Base-by-base conservation (phyloP, 1,140 invertebrate genomes). In the Eumeta japonica region DNA sequence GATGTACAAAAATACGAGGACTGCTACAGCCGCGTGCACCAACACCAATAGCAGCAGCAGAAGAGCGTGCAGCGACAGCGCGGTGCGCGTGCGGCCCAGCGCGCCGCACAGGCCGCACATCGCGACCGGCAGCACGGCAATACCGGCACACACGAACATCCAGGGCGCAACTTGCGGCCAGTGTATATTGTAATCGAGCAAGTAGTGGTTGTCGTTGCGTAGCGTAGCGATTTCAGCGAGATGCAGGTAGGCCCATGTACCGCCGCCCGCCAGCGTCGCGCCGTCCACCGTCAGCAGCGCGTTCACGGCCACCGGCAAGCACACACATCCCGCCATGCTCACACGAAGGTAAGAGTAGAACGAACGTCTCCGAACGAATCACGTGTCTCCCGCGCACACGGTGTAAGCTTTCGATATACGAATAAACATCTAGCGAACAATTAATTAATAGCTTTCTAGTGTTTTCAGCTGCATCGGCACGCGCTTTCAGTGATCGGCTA, bases 191-290 rank as follows among this genome's bases (percentile, higher is more conserved):
- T 30, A 30, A 13, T 30, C 28, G 5, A 30, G 28, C 28, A 13
- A 5, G 12, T 30, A 30, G 12, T 30, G 28, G 7, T 10, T 10
- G 5, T 4, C 12, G 12, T 30, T 30, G 7, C 28, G 56, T 33
- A 74, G 35, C 1, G 51, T 41, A 33, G 71, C 66, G 28, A 74
- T 66, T 45, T 74, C 66, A 3, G 57, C 49, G 0, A 74, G 41
- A 16, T 74, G 70, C 41, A 71, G 63, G 45, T 71, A 74, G 52
- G 70, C 71, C 70, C 70, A 74, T 31, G 68, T 67, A 1, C 70
- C 68, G 0, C 62, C 66, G 7, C 62, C 63, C 0, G 66, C 66
- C n/a, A 65, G 61, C 29, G 58, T 51, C 2, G 71, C 39, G 1
- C 68, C 68, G 45, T 67, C 68, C 32, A 74, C 48, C 7, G 64